A percentile compares a stretch with the other conserved stretches of the same genome.
Conservation (phyloP, 2,797 vertebrate species). For the Gymnoscopelus braueri region DNA sequence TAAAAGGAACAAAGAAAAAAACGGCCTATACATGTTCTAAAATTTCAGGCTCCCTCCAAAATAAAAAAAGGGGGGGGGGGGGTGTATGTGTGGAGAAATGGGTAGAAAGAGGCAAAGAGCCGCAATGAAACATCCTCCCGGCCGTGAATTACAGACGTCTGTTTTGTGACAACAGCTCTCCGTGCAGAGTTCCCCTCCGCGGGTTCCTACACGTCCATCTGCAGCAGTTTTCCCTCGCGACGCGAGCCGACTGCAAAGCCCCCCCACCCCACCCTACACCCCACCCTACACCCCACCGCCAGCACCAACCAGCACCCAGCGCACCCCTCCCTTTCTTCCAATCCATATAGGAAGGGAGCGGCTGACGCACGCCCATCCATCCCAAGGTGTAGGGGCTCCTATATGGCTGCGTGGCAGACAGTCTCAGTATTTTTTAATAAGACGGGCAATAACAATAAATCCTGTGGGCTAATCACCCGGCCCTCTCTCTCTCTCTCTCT, state of each 20-base stretch:
- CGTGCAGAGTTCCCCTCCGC: slow-evolving; percentile 19
- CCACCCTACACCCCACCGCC: no score
- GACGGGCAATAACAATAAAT: slow-evolving; percentile 81
- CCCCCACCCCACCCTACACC: no score
- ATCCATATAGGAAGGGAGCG: slow-evolving; percentile 19
- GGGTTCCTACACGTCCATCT: slow-evolving; percentile 14
- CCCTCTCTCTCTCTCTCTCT: slow-evolving; percentile 42
- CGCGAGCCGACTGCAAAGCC: slow-evolving; percentile 21
- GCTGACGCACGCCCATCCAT: slow-evolving; percentile 31
- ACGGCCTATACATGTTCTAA: no score
- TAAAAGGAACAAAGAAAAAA: no score
- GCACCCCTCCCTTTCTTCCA: background rate
- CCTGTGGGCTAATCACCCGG: slow-evolving; percentile 76
- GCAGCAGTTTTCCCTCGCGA: background rate
- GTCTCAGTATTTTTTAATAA: slow-evolving; percentile 78
- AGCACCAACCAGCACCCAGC: no score
- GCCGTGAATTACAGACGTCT: slow-evolving; percentile 28
- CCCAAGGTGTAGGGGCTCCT: slow-evolving; percentile 12
- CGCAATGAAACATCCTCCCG: background rate
- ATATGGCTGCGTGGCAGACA: slow-evolving; percentile 39
- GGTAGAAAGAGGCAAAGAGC: slow-evolving; percentile 24
- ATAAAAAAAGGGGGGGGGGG: background rate
- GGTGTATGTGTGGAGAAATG: background rate
- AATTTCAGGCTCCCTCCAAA: background rate
- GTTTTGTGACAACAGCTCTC: slow-evolving; percentile 26